Base-by-base conservation (phyloP, 2,113 vertebrate species). In the Lipotes vexillifer region DNA sequence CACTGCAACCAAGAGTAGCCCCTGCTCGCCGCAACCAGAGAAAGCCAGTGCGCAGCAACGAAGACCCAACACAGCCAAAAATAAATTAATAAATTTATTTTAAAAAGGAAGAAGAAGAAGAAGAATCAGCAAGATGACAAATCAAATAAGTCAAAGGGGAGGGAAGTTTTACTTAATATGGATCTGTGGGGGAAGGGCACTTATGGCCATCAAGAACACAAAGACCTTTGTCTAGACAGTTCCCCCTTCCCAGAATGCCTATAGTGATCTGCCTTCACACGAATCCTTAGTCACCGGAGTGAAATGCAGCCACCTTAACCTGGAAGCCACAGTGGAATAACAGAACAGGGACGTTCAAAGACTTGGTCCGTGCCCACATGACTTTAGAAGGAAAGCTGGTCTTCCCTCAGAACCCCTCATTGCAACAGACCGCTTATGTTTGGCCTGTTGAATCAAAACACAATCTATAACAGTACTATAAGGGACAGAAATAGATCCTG, bases 111-210 rank as follows among this genome's bases (percentile, higher is more conserved):
- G 68, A 69, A 74, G 68, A 93, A 52, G 15, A 74, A 89, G 68
- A 69, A 74, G 68, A 93, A 88, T 81, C 52, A 96, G 72, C 49
- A 93, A 96, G 80, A 89, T 89, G 38, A 65, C 66, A 92, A 78
- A 80, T 92, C 41, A 86, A 89, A 1, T 61, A 91, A 27, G 25
- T 83, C 61, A 93, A 85, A 21, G 21, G 25, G 8, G n/a, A 89
- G 14, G 36, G 2, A 88, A 92, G 52, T 78, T 91, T 93, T 74
- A 86, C 27, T 91, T 96, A 65, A 69, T 44, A 63, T 31, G n/a
- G 23, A 74, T 20, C 63, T 69, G 49, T 9, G 0, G 1, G 36
- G 6, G 18, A 72, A 27, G 57, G 29, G 2, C 5, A 46, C 66
- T 93, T 57, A 61, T 0, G 92, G 49, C 33, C 38, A 82, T 44